Base-by-base conservation (phyloP, 2,888 invertebrate genomes). In the Elegia similella region DNA sequence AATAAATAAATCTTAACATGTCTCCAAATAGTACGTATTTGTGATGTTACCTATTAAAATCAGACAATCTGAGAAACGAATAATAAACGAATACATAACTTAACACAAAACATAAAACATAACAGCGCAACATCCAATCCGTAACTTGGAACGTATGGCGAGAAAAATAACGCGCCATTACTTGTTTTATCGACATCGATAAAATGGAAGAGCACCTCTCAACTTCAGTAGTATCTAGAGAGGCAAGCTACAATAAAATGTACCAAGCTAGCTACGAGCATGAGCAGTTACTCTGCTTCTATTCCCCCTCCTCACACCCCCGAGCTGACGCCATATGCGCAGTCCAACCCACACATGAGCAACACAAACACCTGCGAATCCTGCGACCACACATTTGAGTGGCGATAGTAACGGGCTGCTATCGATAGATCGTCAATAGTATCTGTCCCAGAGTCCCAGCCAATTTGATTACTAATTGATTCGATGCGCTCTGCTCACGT, bases 201-300 rank as follows among this genome's bases (percentile, higher is more conserved):
- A 88, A 84, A 83, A 72, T 60, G 63, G 60, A 62, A 56, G 59
- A 67, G 56, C 76, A 68, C 76, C 77, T 77, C 82, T 76, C 75
- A 67, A 71, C 75, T 70, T 69, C 79, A 77, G 82, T 77, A 83
- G 86, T 86, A 88, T 88, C 87, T 84, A 84, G 84, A 86, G 87
- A 86, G 82, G 82, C 82, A 80, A 84, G 88, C 85, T 89, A 89
- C 89, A 90, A 89, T 91, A 90, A 91, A 91, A 90, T 88, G 88
- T 91, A 88, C 87, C 84, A 77, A 86, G 86, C 87, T 85, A 86
- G 88, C 86, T 88, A 86, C 88, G 84, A 86, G 85, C 87, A 82
- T 82, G 87, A 88, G 88, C 89, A 87, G 89, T 88, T 86, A 86
- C 84, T 85, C 80, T 75, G 68, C 73, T 73, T 69, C 56, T 42